These are phyloP conservation scores for Agrotis segetum DNA, from an alignment of 2,888 invertebrate genomes.

Conservation along the genomic window DNA sequence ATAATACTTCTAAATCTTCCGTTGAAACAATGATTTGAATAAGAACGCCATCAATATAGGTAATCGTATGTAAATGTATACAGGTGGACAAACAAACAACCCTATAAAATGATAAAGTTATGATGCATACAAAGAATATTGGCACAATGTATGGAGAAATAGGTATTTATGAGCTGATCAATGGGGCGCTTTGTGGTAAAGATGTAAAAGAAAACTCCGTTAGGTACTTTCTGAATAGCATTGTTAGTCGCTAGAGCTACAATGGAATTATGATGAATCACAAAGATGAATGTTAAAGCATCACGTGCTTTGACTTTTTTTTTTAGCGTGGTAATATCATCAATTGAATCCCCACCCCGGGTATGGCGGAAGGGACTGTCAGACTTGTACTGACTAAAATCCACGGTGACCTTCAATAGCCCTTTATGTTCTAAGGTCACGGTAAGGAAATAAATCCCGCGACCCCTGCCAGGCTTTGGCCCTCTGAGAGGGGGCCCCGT, in stretches of 20 bases:
- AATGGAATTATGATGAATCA: conserved; percentile 2
- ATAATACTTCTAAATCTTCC: conserved; percentile 36
- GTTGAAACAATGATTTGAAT: conserved; percentile 23
- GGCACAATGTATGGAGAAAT: conserved; percentile 3
- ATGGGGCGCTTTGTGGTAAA: conserved; percentile 6
- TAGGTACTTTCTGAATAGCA: conserved; percentile 18
- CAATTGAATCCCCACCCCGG: no score
- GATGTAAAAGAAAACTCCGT: conserved; percentile 9
- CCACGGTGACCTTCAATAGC: no score
- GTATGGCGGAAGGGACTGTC: no score
- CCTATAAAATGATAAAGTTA: conserved; percentile 48
- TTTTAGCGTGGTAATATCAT: no score
- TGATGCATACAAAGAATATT: conserved; percentile 20
- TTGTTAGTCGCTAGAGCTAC: conserved; percentile 12
- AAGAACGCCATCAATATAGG: conserved; percentile 41
- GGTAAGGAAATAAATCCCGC: no score
- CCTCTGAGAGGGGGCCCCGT: no score
- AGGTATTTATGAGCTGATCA: conserved; percentile 24
- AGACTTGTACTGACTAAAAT: no score
- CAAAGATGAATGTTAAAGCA: conserved; percentile 17
- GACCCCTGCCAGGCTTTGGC: no score
- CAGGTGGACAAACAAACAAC: conserved; percentile 44
- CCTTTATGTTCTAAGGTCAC: no score
- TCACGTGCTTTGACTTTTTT: conserved; percentile 3
- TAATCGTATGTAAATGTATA: conserved; percentile 44